Evolutionary conservation across 2,888 invertebrate species (phyloP).

Genomic region (Drosophila atripex): DNA sequence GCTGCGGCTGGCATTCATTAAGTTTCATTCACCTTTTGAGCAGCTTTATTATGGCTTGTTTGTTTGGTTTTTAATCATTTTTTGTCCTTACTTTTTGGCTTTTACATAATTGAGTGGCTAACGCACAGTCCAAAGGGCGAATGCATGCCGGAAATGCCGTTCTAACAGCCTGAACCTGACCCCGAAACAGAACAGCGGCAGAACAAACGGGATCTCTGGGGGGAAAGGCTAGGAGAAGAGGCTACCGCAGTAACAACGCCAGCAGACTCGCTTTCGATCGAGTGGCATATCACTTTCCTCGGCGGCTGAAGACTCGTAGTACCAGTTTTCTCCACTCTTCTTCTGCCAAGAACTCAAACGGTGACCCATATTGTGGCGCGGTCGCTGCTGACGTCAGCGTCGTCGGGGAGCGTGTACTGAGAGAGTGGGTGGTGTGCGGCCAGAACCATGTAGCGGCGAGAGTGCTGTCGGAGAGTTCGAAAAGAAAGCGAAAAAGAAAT

Average conservation of each 20-base stretch:
- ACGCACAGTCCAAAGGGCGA: slow-evolving; percentile 6
- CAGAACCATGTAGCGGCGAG: slow-evolving; percentile 38
- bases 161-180: slow-evolving; percentile 39
- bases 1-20: slow-evolving; percentile 70
- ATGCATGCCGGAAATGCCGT: slow-evolving; percentile 23
- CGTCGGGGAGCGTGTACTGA: slow-evolving; percentile 1
- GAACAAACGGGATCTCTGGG: slow-evolving; percentile 43
- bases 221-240: slow-evolving; percentile 19
- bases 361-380: slow-evolving; percentile 64
- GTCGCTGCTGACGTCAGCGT: slow-evolving; percentile 38
- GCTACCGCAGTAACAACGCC: slow-evolving; percentile 31
- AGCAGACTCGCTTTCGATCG: slow-evolving; percentile 76
- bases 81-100: slow-evolving; percentile 20
- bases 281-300: slow-evolving; percentile 78
- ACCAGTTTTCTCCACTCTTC: slow-evolving; percentile 69
- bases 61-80: slow-evolving; percentile 16
- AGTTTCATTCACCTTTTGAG: slow-evolving; percentile 79
- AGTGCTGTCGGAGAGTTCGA: slow-evolving; percentile 59
- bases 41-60: slow-evolving; percentile 48
- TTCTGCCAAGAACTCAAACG: slow-evolving; percentile 59
- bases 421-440: slow-evolving; percentile 30
- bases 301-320: slow-evolving; percentile 55
- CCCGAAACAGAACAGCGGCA: slow-evolving; percentile 26
- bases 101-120: slow-evolving; percentile 65
- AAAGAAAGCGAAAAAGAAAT: slow-evolving; percentile 77